Conservation (phyloP, 1,140 invertebrate genomes). For the Diachasma alloeum region DNA sequence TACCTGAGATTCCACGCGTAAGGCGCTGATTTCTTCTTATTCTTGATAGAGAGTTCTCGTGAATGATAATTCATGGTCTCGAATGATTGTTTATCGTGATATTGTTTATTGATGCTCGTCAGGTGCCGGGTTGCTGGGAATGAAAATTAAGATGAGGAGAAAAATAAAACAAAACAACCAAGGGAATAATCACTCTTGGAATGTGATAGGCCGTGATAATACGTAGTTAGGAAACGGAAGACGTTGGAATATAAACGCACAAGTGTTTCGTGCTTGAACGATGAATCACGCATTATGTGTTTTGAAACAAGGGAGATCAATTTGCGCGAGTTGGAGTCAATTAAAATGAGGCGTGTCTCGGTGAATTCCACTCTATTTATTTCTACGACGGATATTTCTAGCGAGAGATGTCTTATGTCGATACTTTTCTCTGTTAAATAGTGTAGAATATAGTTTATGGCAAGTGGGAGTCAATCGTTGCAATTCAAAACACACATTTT, state of each 20-base stretch:
- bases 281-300: not conserved
- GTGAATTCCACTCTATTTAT: not conserved
- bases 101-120: not conserved
- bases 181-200: conserved; percentile 11
- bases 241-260: not conserved
- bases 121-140: not conserved
- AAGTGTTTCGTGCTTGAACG: not conserved
- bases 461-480: no score
- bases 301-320: not conserved
- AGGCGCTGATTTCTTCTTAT: not conserved
- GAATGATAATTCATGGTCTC: not conserved
- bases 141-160: not conserved
- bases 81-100: not conserved
- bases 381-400: no score
- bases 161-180: not conserved
- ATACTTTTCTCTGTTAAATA: no score
- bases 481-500: no score
- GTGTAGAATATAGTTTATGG: no score
- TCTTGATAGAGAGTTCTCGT: not conserved
- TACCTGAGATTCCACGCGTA: not conserved
- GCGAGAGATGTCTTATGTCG: no score
- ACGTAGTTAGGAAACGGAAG: not conserved
- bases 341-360: not conserved
- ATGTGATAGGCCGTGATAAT: not conserved
- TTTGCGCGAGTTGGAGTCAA: not conserved